A percentile compares a stretch with the other conserved stretches of the same genome.
phyloP scores from a whole-genome alignment of 2,888 invertebrate genomes.

The Nasonovia ribisnigri region DNA sequence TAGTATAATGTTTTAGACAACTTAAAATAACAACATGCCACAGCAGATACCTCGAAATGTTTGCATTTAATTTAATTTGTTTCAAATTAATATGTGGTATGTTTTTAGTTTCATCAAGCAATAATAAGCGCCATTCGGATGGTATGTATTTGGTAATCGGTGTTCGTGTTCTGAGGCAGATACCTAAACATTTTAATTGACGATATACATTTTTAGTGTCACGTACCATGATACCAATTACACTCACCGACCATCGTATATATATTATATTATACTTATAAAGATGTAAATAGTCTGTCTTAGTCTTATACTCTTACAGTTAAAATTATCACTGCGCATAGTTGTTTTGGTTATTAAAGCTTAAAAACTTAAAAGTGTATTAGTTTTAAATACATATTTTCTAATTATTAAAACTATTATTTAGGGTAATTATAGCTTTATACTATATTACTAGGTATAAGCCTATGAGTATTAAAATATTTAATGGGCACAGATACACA shows the following conservation, averaged over 20 bases:
- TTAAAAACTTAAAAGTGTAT: neutral
- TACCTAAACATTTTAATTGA: conserved; percentile 35
- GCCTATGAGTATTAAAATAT: neutral
- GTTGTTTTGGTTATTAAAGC: neutral
- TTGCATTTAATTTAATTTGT: conserved; percentile 25
- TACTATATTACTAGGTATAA: neutral
- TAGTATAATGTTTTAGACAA: conserved; percentile 18
- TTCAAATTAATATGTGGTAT: neutral
- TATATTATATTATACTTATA: neutral
- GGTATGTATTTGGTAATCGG: neutral
- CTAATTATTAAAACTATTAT: neutral
- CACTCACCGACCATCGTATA: neutral
- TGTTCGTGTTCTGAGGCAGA: neutral
- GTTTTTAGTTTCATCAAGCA: conserved; percentile 4
- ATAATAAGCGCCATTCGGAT: conserved; percentile 8
- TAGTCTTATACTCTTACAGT: neutral
- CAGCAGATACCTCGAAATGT: neutral
- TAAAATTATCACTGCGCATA: neutral
- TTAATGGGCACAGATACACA: neutral
- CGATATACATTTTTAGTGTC: conserved; percentile 18
- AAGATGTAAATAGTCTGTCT: conserved; percentile 1
- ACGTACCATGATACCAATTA: conserved; percentile 11
- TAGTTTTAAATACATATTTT: neutral
- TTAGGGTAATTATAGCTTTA: neutral
- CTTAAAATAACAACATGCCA: conserved; percentile 37